Evolutionary conservation across 2,797 vertebrate genomes (phyloP), one percentile per base, ranked within the genome.

Genomic region (Phalanger gymnotis): DNA sequence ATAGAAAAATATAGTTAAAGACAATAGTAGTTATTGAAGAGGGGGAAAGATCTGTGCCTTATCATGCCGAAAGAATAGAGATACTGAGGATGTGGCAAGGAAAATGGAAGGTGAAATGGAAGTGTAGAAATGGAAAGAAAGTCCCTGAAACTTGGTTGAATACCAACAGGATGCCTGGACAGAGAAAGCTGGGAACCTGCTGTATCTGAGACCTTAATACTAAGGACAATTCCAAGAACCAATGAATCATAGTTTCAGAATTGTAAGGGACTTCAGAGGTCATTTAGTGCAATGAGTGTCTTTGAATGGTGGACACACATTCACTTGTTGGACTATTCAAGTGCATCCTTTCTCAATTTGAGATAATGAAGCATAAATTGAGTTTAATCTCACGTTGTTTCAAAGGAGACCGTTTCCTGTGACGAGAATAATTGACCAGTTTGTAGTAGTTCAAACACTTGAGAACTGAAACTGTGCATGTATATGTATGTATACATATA

Each of bases 371-470:
- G 93, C 95, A 94, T 53, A 95, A 95, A 95, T 95, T 96, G 97
- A 98, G 97, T 97, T 96, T 96, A 97, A 97, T 98, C 96, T 96
- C 58, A 92, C 94, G 90, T 94, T 92, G 73, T 96, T 96, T 99
- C 99, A 99, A 99, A 98, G 99, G 99, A 99, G 98, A 97, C 34
- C 31, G 93, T 97, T 98, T 99, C 99, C 99, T 99, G 99, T 99
- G 98, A 99, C 98, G 96, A 92, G 52, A 58, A 95, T 34, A 53
- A 95, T 98, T 97, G 98, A 98, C 98, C 98, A 98, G 92, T 96
- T 95, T 51, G 91, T 94, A 92, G 66, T 96, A 97, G 96, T 95
- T 96, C 97, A 95, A 95, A 58, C 97, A 97, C 97, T 97, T 96
- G 97, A 98, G 97, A 97, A 96, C 97, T 66, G 91, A 95, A 34